Conservation (phyloP, 2,888 invertebrate species). For the Rutpela maculata region DNA sequence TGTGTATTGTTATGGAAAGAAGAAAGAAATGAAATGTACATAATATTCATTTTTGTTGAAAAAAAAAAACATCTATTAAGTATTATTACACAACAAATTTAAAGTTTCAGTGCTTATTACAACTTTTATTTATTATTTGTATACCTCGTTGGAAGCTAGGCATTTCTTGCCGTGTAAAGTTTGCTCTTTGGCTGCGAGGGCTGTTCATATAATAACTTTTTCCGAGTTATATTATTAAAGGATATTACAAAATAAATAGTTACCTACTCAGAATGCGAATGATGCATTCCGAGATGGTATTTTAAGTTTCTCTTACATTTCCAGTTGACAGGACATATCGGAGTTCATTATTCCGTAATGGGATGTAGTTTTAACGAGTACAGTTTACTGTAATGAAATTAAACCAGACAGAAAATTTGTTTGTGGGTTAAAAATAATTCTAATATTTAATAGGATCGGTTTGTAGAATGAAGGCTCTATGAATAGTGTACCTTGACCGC, state of each 20-base stretch:
- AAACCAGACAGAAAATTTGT: too few relatives aligned
- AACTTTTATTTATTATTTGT: conserved; percentile 2
- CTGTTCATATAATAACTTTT: conserved; percentile 7
- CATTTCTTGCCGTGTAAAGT: neutral
- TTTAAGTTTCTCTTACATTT: neutral
- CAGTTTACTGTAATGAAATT: too few relatives aligned
- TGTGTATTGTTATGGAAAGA: too few relatives aligned
- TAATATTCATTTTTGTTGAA: too few relatives aligned
- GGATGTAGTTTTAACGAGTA: neutral
- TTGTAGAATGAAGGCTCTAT: too few relatives aligned
- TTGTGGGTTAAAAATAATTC: too few relatives aligned
- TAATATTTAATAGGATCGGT: too few relatives aligned
- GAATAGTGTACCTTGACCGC: too few relatives aligned
- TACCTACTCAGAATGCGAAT: neutral
- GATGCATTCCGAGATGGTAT: neutral
- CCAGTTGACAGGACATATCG: neutral
- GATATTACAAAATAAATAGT: conserved; percentile 3
- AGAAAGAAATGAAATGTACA: too few relatives aligned
- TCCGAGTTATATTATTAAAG: conserved; percentile 7
- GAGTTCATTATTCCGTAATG: neutral
- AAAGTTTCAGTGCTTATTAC: neutral
- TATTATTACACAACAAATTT: neutral
- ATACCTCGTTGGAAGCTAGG: neutral
- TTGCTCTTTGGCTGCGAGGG: neutral
- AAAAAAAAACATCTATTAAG: too few relatives aligned